phyloP scores from a whole-genome alignment of 35 echinoderm and acorn worm species.

The Lytechinus pictus region DNA sequence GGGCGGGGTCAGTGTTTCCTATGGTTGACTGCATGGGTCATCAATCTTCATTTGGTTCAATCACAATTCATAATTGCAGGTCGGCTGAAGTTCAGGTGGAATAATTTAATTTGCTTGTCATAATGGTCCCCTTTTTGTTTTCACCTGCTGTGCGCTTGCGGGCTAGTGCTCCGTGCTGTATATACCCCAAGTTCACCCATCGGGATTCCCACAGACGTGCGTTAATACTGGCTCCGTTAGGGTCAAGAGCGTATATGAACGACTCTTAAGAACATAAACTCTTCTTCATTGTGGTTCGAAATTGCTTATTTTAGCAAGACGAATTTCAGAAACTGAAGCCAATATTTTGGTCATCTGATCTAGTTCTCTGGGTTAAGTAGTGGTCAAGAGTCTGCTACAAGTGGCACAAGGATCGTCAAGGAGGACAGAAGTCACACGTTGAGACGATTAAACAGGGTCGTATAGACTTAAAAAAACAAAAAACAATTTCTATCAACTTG shows the following conservation, averaged over 20 bases:
- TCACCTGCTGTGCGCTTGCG: background rate
- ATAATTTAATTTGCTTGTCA: slow-evolving; percentile 23
- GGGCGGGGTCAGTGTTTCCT: background rate
- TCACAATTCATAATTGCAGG: background rate
- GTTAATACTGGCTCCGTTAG: background rate
- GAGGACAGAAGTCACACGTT: background rate
- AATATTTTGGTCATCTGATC: background rate
- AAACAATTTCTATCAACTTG: too few species aligned
- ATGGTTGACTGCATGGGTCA: background rate
- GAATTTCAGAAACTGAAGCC: background rate
- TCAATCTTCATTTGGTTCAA: background rate
- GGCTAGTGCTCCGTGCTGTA: background rate
- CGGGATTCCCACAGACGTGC: background rate
- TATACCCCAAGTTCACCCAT: background rate
- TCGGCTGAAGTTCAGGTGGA: background rate
- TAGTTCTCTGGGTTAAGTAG: background rate
- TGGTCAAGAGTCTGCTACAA: background rate
- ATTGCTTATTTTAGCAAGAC: background rate
- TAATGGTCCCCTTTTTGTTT: slow-evolving; percentile 10
- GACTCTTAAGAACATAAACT: background rate
- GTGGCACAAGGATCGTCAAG: background rate
- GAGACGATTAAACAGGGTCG: too few species aligned
- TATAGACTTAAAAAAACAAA: too few species aligned
- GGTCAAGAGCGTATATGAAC: background rate
- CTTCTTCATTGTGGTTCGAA: background rate